These are phyloP conservation scores for Spilarctia lutea DNA, from an alignment of 2,888 invertebrate genomes.

Conservation along the genomic window DNA sequence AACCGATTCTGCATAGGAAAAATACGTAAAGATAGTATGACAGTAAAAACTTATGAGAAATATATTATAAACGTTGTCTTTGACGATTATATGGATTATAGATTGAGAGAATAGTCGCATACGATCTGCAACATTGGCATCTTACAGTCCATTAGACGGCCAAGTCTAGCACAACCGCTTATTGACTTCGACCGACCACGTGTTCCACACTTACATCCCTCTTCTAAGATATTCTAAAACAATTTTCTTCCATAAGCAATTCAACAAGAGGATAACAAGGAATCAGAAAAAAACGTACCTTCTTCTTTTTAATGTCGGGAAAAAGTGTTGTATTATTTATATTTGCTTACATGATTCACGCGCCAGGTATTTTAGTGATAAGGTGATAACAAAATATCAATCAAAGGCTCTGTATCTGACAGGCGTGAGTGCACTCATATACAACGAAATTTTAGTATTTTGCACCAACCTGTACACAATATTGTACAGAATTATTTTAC, in stretches of 20 bases:
- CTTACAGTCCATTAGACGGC: too few species aligned
- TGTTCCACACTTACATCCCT: too few species aligned
- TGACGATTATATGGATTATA: too few species aligned
- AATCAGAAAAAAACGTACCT: background rate
- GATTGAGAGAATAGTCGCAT: too few species aligned
- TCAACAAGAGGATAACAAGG: background rate
- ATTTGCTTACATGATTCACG: background rate
- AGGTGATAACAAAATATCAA: background rate
- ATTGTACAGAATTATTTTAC: background rate
- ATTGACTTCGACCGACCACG: too few species aligned
- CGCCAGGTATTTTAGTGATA: background rate
- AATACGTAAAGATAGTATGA: too few species aligned
- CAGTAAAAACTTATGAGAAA: too few species aligned
- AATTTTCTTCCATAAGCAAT: background rate
- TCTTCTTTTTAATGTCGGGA: background rate
- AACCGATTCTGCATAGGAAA: too few species aligned
- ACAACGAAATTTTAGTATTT: background rate
- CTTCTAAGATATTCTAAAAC: background rate
- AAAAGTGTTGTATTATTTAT: background rate
- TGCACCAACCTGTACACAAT: background rate
- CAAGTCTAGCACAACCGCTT: too few species aligned
- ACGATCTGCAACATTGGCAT: too few species aligned
- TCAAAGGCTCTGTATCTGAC: constrained; percentile 1
- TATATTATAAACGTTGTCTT: too few species aligned
- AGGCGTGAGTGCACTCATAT: background rate